Evolutionary conservation across 2,888 invertebrate species (phyloP).

Genomic region (Chrysina gloriosa): DNA sequence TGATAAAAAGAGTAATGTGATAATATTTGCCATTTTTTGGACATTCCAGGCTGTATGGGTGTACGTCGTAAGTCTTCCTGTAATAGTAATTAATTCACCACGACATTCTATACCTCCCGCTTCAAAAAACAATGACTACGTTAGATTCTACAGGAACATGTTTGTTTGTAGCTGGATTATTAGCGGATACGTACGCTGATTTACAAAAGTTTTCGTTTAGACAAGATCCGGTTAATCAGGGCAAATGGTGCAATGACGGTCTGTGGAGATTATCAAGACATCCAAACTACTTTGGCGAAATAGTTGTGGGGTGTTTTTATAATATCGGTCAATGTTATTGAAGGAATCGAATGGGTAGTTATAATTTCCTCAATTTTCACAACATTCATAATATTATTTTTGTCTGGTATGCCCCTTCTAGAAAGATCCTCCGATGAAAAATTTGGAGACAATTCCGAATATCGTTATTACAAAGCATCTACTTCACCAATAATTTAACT

Average conservation of each 20-base stretch:
- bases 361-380: slow-evolving; percentile 90
- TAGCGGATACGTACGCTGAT: slow-evolving; percentile 92
- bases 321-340: slow-evolving; percentile 86
- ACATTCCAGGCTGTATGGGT: slow-evolving; percentile 95
- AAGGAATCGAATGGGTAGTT: slow-evolving; percentile 87
- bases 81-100: slow-evolving; percentile 90
- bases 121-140: slow-evolving; percentile 87
- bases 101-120: slow-evolving; percentile 80
- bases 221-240: slow-evolving; percentile 88
- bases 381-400: slow-evolving; percentile 85
- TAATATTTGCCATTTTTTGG: slow-evolving; percentile 93
- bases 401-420: slow-evolving; percentile 90
- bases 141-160: slow-evolving; percentile 88
- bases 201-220: slow-evolving; percentile 92
- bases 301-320: slow-evolving; percentile 95
- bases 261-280: slow-evolving; percentile 88
- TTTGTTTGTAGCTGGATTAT: slow-evolving; percentile 84
- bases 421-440: slow-evolving; percentile 90
- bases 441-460: too few species aligned
- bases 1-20: slow-evolving; percentile 86
- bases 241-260: slow-evolving; percentile 94
- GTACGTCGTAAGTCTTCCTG: slow-evolving; percentile 89
- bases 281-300: slow-evolving; percentile 96
- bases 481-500: too few species aligned
- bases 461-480: too few species aligned